Evolutionary conservation across 2,797 vertebrate genomes (phyloP), one percentile per base, ranked within the genome.

Genomic region (Morelia viridis): DNA sequence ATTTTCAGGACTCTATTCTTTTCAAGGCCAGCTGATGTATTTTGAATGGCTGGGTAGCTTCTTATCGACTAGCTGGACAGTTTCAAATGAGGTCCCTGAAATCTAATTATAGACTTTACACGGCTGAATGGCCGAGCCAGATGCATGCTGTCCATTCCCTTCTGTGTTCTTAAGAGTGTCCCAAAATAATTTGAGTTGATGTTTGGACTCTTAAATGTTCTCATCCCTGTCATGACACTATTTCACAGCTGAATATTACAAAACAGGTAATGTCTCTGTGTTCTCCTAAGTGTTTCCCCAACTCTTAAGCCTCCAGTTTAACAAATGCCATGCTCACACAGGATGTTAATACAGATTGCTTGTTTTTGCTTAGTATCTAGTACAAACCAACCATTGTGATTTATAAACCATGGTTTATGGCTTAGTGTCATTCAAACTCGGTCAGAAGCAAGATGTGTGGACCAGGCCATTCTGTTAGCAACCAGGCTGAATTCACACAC

Each of bases 1-100:
- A 96, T 95, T 96, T 95, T 94, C 95, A 95, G 92, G 80, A 84
- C 94, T 95, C 95, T 96, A 95, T 96, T 95, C 65, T 93, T 96
- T 97, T 96, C 94, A 94, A 95, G 96, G 94, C 93, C 93, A 94
- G 94, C 90, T 94, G 94, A 93, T 94, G 88, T 93, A 31, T 94
- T 96, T 93, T 95, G 94, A 96, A 91, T 92, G 89, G 94, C 94
- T 91, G 91, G 93, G 93, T 24, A 57, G 89, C 92, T 96, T 96
- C 95, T 95, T 94, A 87, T 93, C 94, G 95, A 94, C 94, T 92
- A 87, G 93, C 92, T 93, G 95, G 95, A 94, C 94, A 94, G 92
- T 94, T 96, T 95, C 12, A 15, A 83, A 87, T 53, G 46, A 96
- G 96, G 92, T 89, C 94, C 90, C 95, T 94, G 94, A 94, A 94